These are phyloP conservation scores for Archocentrus centrarchus DNA, from an alignment of 2,113 vertebrate species.

Conservation along the genomic window DNA sequence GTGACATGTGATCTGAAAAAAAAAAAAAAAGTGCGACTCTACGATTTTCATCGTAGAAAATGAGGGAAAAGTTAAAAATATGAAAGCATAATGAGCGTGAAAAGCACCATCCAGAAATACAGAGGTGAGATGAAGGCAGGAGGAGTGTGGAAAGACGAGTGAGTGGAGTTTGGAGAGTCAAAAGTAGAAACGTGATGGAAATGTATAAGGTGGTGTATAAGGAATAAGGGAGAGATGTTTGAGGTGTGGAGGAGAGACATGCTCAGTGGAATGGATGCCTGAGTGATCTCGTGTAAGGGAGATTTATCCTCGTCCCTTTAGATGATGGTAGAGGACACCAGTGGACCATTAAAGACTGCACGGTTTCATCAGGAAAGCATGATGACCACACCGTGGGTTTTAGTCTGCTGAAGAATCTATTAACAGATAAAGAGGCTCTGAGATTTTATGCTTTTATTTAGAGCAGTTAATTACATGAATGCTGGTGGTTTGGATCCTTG, in stretches of 20 bases:
- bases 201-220: background rate
- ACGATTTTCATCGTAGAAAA: background rate
- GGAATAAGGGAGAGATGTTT: background rate
- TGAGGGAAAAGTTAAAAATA: background rate
- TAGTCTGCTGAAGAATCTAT: background rate
- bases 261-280: slow-evolving; percentile 37
- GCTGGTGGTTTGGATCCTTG: background rate
- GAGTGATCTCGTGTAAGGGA: slow-evolving; percentile 38
- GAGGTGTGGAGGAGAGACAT: background rate
- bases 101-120: background rate
- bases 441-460: background rate
- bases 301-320: slow-evolving; percentile 59
- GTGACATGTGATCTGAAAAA: background rate
- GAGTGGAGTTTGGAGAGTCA: background rate
- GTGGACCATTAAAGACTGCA: slow-evolving; percentile 25
- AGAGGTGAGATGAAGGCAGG: background rate
- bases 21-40: background rate
- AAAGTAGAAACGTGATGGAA: slow-evolving; percentile 15
- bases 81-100: background rate
- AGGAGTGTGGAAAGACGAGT: background rate
- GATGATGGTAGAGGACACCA: slow-evolving; percentile 53
- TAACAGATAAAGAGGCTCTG: background rate
- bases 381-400: background rate
- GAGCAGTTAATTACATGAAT: background rate
- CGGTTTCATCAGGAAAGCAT: background rate